Percentiles rank a stretch among this genome's conserved stretches.
These are phyloP conservation scores for Crotalus horridus DNA, from an alignment of 2,113 vertebrate species.

Conservation along the genomic window DNA sequence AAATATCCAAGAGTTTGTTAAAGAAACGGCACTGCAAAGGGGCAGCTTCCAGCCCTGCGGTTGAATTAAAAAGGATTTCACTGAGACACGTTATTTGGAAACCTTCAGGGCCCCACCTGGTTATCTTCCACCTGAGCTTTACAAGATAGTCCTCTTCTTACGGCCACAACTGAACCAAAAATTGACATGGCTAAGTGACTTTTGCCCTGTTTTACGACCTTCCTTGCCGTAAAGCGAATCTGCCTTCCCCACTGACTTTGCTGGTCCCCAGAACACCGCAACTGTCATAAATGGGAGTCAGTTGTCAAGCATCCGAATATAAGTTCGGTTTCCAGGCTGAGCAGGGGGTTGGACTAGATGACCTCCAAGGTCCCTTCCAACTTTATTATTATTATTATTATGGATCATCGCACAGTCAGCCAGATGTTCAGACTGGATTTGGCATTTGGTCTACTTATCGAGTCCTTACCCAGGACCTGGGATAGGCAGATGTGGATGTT, in stretches of 20 bases:
- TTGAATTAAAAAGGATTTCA: neutral
- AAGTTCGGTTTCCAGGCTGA: too few species aligned
- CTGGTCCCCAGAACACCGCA: neutral
- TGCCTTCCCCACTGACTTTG: too few species aligned
- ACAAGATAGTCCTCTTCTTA: neutral
- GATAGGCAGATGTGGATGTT: too few species aligned
- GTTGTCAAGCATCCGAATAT: too few species aligned
- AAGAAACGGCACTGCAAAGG: constrained; percentile 75
- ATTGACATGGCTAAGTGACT: neutral
- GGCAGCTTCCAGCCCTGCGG: constrained; percentile 76
- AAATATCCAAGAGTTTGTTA: constrained; percentile 76
- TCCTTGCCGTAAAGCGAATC: neutral
- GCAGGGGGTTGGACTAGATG: too few species aligned
- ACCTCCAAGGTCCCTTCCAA: too few species aligned
- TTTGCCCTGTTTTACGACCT: neutral
- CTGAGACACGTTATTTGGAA: neutral
- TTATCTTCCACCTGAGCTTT: neutral
- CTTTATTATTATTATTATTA: too few species aligned
- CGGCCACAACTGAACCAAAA: accelerated
- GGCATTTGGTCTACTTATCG: too few species aligned
- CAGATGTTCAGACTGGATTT: too few species aligned
- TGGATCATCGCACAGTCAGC: too few species aligned
- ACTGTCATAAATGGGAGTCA: neutral
- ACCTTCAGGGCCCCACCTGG: neutral
- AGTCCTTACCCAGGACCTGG: too few species aligned